phyloP scores from a whole-genome alignment of 2,113 vertebrate species.

The Marmota flaviventris region DNA sequence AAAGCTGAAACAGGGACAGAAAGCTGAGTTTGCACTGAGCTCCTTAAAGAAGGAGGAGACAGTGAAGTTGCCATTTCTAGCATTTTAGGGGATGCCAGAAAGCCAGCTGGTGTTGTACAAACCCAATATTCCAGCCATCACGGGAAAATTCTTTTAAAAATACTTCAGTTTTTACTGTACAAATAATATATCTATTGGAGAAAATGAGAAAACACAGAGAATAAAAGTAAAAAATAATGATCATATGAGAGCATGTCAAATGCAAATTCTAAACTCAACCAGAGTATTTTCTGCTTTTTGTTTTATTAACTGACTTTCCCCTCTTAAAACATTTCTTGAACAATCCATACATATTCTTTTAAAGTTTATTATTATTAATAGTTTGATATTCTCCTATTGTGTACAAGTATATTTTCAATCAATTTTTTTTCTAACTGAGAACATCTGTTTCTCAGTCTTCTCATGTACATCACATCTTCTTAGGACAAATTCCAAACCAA shows the following conservation, averaged over 20 bases:
- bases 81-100: background rate
- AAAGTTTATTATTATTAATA: constrained; percentile 28
- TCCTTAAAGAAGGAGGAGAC: background rate
- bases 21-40: background rate
- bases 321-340: background rate
- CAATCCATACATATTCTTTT: background rate
- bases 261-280: background rate
- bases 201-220: background rate
- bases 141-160: background rate
- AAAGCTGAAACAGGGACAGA: background rate
- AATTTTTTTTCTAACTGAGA: background rate
- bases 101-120: background rate
- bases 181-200: background rate
- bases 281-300: background rate
- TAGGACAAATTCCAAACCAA: background rate
- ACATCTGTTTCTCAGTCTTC: background rate
- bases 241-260: background rate
- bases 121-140: background rate
- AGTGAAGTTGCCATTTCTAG: background rate
- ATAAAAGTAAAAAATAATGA: background rate
- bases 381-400: background rate
- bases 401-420: background rate
- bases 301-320: background rate
- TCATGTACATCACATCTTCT: background rate
- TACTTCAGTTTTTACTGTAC: background rate